These are phyloP conservation scores for Eumacrocentrus americanus DNA, from an alignment of 2,888 invertebrate species.

Conservation along the genomic window DNA sequence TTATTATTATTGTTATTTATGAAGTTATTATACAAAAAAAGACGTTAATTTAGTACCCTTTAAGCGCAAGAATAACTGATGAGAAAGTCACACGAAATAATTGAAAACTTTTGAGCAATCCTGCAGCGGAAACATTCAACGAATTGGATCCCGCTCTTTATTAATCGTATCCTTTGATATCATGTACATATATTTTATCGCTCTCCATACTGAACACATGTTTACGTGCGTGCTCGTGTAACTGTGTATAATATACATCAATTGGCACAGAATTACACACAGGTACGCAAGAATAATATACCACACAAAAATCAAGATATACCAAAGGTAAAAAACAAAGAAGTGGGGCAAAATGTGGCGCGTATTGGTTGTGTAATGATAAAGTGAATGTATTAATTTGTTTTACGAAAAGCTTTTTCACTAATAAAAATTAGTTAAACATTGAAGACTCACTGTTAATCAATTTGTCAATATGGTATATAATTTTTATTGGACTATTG, in stretches of 20 bases:
- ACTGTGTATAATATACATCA: slow-evolving; percentile 30
- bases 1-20: neutral
- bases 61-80: neutral
- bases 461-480: no score
- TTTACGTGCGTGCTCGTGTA: slow-evolving; percentile 15
- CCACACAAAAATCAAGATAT: slow-evolving; percentile 18
- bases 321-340: slow-evolving; percentile 16
- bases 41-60: neutral
- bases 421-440: slow-evolving; percentile 45
- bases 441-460: slow-evolving; percentile 10
- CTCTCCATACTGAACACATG: slow-evolving; percentile 30
- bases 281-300: slow-evolving; percentile 14
- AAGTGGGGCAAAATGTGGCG: slow-evolving; percentile 32
- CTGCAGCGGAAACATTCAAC: slow-evolving; percentile 18
- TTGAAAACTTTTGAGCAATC: slow-evolving; percentile 3
- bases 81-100: neutral
- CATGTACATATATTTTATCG: slow-evolving; percentile 23
- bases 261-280: slow-evolving; percentile 32
- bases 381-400: slow-evolving; percentile 55
- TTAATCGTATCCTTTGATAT: slow-evolving; percentile 25
- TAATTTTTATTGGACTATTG: no score
- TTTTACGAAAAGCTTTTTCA: slow-evolving; percentile 56
- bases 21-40: neutral
- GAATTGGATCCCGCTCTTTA: slow-evolving; percentile 23
- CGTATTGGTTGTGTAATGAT: slow-evolving; percentile 40